Percentiles rank a stretch among this genome's conserved stretches.
Conservation (phyloP, 2,888 invertebrate species). For the Deilephila elpenor region DNA sequence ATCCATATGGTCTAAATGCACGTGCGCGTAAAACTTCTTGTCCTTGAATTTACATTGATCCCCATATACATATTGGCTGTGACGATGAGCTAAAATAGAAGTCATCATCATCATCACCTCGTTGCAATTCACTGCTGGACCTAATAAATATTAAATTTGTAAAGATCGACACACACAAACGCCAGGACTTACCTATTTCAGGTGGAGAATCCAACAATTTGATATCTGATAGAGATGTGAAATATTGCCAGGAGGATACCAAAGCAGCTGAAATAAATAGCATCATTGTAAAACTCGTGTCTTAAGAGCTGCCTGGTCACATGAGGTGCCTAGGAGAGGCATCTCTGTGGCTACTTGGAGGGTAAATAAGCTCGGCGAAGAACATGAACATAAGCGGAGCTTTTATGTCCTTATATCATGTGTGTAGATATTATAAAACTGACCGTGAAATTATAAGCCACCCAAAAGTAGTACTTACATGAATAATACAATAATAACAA, state of each 20-base stretch:
- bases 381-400: too few species aligned
- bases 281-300: neutral
- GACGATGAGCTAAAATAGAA: slow-evolving; percentile 37
- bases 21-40: slow-evolving; percentile 50
- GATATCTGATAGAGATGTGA: slow-evolving; percentile 44
- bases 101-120: neutral
- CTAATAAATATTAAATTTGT: neutral
- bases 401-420: too few species aligned
- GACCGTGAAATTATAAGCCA: neutral
- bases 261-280: slow-evolving; percentile 39
- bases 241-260: slow-evolving; percentile 47
- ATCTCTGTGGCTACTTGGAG: too few species aligned
- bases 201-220: slow-evolving; percentile 31
- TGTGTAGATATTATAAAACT: too few species aligned
- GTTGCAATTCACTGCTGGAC: too few species aligned
- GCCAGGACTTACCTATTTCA: slow-evolving; percentile 39
- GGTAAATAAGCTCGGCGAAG: too few species aligned
- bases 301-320: too few species aligned
- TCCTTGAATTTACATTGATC: slow-evolving; percentile 44
- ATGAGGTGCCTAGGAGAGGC: too few species aligned
- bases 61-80: slow-evolving; percentile 65
- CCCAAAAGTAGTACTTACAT: neutral
- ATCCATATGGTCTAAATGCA: slow-evolving; percentile 56
- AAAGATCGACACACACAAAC: neutral
- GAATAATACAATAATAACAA: slow-evolving; percentile 3